Percentiles rank a stretch among this genome's conserved stretches.
Evolutionary conservation across 1,140 invertebrate genomes (phyloP).

Genomic region (Diploscapter pachys): DNA sequence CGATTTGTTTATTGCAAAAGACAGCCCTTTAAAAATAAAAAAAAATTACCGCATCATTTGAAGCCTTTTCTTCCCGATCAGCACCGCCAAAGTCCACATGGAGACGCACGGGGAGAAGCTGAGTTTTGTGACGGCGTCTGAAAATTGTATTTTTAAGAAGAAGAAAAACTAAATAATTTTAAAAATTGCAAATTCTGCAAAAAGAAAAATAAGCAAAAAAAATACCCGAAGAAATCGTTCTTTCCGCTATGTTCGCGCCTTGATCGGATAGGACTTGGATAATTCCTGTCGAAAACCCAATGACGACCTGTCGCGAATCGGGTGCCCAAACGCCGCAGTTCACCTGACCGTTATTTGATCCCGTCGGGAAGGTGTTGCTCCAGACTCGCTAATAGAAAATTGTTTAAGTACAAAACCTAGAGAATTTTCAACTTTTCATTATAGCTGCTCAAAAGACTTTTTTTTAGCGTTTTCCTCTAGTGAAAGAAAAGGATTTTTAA

Average conservation of each 20-base stretch:
- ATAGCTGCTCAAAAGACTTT: no score
- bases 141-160: conserved; percentile 15
- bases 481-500: no score
- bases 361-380: conserved; percentile 89
- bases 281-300: conserved; percentile 47
- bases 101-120: neutral
- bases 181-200: no score
- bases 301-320: conserved; percentile 81
- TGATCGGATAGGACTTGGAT: conserved; percentile 56
- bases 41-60: conserved; percentile 28
- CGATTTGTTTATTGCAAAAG: no score
- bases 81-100: conserved; percentile 53
- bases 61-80: conserved; percentile 48
- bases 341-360: conserved; percentile 64
- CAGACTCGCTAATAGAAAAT: conserved; percentile 71
- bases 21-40: no score
- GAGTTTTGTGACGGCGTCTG: no score
- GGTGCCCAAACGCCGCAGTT: conserved; percentile 96
- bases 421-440: no score
- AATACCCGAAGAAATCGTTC: conserved; percentile 40
- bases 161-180: conserved; percentile 24
- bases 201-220: conserved; percentile 15
- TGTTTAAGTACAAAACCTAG: no score
- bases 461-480: no score
- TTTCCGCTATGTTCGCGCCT: conserved; percentile 49